phyloP scores from a whole-genome alignment of 53 echinoderm and acorn worm species.

The Holothuria leucospilota region DNA sequence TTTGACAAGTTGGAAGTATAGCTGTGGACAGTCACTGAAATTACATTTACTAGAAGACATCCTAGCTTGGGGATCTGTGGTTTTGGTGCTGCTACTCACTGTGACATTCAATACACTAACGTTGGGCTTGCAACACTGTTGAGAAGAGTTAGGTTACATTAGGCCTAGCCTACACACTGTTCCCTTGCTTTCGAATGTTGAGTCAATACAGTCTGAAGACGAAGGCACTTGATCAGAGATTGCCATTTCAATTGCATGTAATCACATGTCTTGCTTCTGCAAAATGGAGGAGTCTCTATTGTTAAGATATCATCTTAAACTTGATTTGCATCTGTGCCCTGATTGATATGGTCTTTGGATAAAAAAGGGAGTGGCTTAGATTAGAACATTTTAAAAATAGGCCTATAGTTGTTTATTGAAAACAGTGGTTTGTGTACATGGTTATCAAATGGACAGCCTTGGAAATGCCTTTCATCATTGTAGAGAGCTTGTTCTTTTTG shows the following conservation, averaged over 20 bases:
- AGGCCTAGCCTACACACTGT: too few relatives aligned
- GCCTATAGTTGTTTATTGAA: constrained; percentile 46
- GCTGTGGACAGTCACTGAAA: neutral
- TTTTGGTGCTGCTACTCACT: neutral
- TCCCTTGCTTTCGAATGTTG: too few relatives aligned
- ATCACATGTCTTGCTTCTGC: constrained; percentile 16
- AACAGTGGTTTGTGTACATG: constrained; percentile 33
- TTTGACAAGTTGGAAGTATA: neutral
- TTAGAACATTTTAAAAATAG: neutral
- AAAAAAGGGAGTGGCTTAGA: constrained; percentile 25
- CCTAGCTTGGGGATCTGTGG: neutral
- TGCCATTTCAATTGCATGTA: neutral
- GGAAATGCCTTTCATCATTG: constrained; percentile 34
- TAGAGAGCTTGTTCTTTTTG: constrained; percentile 26
- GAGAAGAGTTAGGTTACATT: too few relatives aligned
- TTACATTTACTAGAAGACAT: neutral
- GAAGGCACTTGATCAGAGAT: neutral
- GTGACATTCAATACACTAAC: neutral
- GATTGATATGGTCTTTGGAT: constrained; percentile 2
- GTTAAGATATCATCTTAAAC: neutral
- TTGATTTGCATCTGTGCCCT: neutral
- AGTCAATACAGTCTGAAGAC: too few relatives aligned
- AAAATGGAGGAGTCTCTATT: constrained; percentile 6
- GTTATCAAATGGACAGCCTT: constrained; percentile 2
- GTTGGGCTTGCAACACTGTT: neutral